Conservation (phyloP, 2,888 invertebrate genomes). For the Drosophila meridiana region DNA sequence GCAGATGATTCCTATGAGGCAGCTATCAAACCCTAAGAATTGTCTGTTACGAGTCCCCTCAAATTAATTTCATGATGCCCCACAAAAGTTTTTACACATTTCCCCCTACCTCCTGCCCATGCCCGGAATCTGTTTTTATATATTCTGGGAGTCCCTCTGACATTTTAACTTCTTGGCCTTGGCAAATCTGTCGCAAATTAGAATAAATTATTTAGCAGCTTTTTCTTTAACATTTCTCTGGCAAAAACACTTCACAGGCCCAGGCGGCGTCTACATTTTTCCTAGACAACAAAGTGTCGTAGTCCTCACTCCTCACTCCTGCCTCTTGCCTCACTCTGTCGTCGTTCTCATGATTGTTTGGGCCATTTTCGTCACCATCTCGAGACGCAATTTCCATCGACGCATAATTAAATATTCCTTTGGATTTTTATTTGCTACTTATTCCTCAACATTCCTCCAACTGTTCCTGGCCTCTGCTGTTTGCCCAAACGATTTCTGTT, state of each 20-base stretch:
- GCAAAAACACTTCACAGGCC: conserved; percentile 39
- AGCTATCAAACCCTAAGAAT: conserved; percentile 38
- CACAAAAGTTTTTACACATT: conserved; percentile 36
- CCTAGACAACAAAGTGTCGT: conserved; percentile 33
- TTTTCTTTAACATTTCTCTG: conserved; percentile 30
- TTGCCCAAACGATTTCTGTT: conserved; percentile 64
- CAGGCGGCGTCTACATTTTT: conserved; percentile 47
- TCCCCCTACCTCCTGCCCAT: neutral
- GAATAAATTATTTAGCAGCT: conserved; percentile 71
- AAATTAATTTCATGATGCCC: conserved; percentile 36
- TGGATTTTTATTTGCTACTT: conserved; percentile 50
- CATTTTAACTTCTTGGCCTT: conserved; percentile 47
- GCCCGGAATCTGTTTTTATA: neutral
- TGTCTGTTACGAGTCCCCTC: conserved; percentile 31
- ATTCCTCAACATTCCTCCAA: conserved; percentile 33
- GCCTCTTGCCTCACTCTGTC: neutral
- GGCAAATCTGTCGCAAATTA: conserved; percentile 65
- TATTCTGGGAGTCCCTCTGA: conserved; percentile 10
- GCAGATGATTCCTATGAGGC: conserved; percentile 20
- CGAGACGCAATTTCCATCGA: conserved; percentile 63
- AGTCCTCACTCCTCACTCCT: too few species aligned
- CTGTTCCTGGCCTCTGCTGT: conserved; percentile 31
- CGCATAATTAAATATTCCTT: conserved; percentile 72
- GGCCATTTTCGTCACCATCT: conserved; percentile 70
- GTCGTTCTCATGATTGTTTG: conserved; percentile 33